Conservation (phyloP, 2,797 vertebrate species). For the Erithacus rubecula region DNA sequence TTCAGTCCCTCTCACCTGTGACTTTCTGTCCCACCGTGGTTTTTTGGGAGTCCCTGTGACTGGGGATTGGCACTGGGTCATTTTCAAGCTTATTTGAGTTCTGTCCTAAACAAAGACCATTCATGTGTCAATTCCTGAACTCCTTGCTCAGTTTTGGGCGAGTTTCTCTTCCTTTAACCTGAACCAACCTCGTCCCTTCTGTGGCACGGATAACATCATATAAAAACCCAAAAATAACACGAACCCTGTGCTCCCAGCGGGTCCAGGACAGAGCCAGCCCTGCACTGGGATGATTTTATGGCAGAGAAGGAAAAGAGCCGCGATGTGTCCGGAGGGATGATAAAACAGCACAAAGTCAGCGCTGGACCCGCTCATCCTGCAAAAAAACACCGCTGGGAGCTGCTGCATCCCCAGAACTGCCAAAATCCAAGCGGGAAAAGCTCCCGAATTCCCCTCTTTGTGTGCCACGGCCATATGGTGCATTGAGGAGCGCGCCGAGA, state of each 20-base stretch:
- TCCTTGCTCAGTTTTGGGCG: not conserved
- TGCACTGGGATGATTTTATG: not conserved
- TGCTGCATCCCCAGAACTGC: not conserved
- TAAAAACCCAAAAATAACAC: too few species aligned
- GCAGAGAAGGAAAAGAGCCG: not conserved
- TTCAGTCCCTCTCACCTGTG: not conserved
- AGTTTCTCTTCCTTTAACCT: accelerated
- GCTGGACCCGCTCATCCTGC: not conserved
- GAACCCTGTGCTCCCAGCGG: not conserved
- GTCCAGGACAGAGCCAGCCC: not conserved
- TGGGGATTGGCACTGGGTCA: not conserved
- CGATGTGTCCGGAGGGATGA: not conserved
- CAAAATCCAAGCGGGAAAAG: accelerated
- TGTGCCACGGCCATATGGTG: accelerated
- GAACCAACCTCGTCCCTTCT: not conserved
- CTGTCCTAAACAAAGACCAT: not conserved
- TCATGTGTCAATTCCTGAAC: not conserved
- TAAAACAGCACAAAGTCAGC: not conserved
- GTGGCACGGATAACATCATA: not conserved
- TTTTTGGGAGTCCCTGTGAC: too few species aligned
- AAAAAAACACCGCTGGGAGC: not conserved
- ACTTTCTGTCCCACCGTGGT: not conserved
- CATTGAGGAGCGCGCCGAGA: not conserved
- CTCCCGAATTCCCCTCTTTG: not conserved
- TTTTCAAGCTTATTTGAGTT: not conserved